These are phyloP conservation scores for Hepsetus odoe DNA, from an alignment of 2,113 vertebrate species.

Conservation along the genomic window DNA sequence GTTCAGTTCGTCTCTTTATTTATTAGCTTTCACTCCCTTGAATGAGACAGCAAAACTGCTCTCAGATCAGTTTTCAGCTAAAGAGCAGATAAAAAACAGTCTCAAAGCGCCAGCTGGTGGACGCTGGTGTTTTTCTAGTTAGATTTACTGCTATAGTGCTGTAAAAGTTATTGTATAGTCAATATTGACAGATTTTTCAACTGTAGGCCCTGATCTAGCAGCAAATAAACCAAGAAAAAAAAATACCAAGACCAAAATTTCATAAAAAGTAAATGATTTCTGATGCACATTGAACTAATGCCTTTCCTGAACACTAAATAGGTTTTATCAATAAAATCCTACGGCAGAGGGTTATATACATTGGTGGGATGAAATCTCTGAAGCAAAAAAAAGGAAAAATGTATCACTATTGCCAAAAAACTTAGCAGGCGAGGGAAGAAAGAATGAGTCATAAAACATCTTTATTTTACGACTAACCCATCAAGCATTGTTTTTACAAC, in stretches of 20 bases:
- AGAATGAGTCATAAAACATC: not conserved
- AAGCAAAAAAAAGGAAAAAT: too few species aligned
- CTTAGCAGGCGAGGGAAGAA: not conserved
- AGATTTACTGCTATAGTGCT: too few species aligned
- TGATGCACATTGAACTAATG: too few species aligned
- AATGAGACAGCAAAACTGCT: not conserved
- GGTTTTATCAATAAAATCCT: too few species aligned
- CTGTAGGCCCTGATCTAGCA: too few species aligned
- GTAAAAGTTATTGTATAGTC: too few species aligned
- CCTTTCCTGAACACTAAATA: too few species aligned
- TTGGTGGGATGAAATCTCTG: not conserved
- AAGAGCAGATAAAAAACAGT: not conserved
- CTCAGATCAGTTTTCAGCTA: not conserved
- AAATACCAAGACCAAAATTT: too few species aligned
- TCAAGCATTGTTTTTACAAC: not conserved
- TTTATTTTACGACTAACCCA: not conserved
- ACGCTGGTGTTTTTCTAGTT: not conserved
- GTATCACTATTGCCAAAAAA: not conserved
- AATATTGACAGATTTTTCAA: too few species aligned
- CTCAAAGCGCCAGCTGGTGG: constrained; percentile 59
- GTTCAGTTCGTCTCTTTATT: not conserved
- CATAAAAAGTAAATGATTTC: too few species aligned
- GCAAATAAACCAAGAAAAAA: too few species aligned
- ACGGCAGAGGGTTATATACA: too few species aligned
- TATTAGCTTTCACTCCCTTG: not conserved